Conservation (phyloP, 2,888 invertebrate species). For the Lasioglossum lativentre region DNA sequence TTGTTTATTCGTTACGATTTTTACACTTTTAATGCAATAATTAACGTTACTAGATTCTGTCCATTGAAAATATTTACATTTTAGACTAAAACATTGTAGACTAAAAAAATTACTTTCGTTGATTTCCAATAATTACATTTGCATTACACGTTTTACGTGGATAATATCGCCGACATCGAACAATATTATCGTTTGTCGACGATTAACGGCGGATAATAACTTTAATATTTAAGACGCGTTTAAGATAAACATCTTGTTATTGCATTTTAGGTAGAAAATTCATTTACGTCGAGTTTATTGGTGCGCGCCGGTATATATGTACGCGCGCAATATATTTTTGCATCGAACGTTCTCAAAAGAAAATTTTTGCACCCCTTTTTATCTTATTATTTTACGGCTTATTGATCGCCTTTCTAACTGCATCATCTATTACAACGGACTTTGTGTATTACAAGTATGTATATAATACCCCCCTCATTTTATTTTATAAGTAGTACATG, state of each 20-base stretch:
- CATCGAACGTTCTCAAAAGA: slow-evolving; percentile 4
- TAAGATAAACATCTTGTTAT: background rate
- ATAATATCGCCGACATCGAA: background rate
- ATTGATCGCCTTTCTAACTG: slow-evolving; percentile 13
- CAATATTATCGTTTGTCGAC: background rate
- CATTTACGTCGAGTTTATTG: background rate
- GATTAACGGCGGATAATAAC: background rate
- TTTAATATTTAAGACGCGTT: background rate
- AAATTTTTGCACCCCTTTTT: slow-evolving; percentile 13
- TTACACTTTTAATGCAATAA: too few relatives aligned
- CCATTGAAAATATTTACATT: too few relatives aligned
- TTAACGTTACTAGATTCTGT: too few relatives aligned
- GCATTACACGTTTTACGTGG: background rate
- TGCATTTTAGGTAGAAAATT: background rate
- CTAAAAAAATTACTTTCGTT: background rate
- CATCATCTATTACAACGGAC: slow-evolving; percentile 15
- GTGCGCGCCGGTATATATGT: background rate
- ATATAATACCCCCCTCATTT: slow-evolving; percentile 7
- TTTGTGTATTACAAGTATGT: slow-evolving; percentile 7
- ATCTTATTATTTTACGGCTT: slow-evolving; percentile 14
- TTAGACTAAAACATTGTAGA: background rate
- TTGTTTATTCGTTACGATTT: background rate
- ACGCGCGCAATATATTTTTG: background rate
- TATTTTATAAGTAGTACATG: slow-evolving; percentile 11
- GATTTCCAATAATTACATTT: background rate